Conservation (phyloP, 2,888 invertebrate species). For the Platynereis dumerilii region DNA sequence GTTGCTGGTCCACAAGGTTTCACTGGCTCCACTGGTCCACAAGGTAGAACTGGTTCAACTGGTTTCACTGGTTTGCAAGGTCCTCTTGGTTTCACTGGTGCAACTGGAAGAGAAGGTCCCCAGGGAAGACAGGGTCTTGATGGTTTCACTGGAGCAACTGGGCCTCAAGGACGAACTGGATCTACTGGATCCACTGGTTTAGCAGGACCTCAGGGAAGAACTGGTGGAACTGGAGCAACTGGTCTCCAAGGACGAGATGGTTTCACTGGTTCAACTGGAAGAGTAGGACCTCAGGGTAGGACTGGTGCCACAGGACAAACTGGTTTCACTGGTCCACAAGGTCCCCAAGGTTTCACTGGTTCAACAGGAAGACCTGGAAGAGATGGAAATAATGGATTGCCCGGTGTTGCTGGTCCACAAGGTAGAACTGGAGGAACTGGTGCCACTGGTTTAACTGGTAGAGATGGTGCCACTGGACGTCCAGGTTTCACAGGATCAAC, state of each 20-base stretch:
- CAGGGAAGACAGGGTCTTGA: constrained; percentile 18
- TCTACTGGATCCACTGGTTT: constrained; percentile 25
- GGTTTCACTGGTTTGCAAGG: constrained; percentile 28
- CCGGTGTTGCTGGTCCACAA: constrained; percentile 6
- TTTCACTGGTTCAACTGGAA: constrained; percentile 18
- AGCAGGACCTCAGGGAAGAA: constrained; percentile 14
- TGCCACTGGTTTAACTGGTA: constrained; percentile 12
- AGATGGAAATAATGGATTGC: constrained; percentile 18
- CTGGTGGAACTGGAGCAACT: constrained; percentile 64
- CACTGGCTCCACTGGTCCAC: constrained; percentile 24
- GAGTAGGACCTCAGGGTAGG: constrained; percentile 23
- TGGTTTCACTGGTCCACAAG: constrained; percentile 13
- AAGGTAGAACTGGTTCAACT: constrained; percentile 29
- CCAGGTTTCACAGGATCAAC: constrained; percentile 22
- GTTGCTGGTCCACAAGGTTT: constrained; percentile 16
- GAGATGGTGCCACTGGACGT: constrained; percentile 23
- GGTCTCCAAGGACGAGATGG: constrained; percentile 52
- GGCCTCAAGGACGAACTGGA: constrained; percentile 25
- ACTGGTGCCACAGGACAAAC: constrained; percentile 21
- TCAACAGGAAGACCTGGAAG: constrained; percentile 8
- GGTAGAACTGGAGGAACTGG: constrained; percentile 23
- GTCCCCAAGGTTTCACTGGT: constrained; percentile 20
- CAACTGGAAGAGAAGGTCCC: constrained; percentile 26
- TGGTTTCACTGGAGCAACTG: constrained; percentile 24
- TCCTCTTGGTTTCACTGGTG: constrained; percentile 20